Conservation (phyloP, 2,113 vertebrate genomes). For the Pyxicephalus adspersus region DNA sequence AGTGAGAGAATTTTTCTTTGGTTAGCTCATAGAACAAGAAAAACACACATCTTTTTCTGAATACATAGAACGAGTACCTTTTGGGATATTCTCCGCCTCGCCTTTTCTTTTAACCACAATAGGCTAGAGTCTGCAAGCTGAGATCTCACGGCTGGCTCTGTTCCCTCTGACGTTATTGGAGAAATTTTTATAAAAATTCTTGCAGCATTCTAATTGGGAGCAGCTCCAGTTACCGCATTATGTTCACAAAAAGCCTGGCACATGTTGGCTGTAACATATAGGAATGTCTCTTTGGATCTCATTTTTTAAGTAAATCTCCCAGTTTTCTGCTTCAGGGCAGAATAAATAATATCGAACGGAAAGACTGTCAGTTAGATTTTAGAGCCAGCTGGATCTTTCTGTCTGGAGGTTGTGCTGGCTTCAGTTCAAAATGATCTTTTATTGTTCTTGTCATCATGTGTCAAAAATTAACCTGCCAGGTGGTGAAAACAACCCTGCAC, state of each 20-base stretch:
- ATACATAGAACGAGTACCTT: no score
- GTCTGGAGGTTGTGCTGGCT: no score
- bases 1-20: no score
- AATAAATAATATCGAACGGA: background rate
- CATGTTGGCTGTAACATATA: background rate
- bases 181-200: conserved; percentile 42
- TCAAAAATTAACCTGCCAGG: no score
- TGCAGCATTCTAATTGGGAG: conserved; percentile 31
- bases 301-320: no score
- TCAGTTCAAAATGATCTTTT: no score
- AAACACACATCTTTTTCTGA: no score
- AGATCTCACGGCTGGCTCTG: background rate
- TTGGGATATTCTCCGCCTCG: background rate
- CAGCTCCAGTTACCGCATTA: background rate
- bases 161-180: conserved; percentile 40
- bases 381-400: no score
- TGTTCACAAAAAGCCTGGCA: background rate
- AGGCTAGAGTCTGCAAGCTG: background rate
- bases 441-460: no score
- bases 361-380: background rate
- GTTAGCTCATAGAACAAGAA: no score
- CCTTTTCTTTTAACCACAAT: background rate
- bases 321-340: no score
- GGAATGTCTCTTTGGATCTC: background rate
- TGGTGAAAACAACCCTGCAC: no score